Conservation (phyloP, 2,113 vertebrate species). For the Cyprinus carpio region DNA sequence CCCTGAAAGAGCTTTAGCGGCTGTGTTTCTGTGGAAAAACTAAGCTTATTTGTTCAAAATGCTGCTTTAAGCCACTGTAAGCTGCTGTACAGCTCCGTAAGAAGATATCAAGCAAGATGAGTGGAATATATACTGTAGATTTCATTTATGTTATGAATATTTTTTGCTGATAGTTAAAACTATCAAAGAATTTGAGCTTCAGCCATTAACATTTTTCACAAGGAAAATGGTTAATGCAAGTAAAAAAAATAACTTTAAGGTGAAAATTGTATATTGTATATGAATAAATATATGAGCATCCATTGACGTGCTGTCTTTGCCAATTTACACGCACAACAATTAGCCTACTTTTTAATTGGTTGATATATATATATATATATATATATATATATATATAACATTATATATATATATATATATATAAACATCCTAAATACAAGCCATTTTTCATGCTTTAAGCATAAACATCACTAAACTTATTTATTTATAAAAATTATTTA, state of each 20-base stretch:
- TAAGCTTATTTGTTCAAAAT: conserved; percentile 49
- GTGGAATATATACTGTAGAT: background rate
- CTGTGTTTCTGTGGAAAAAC: conserved; percentile 45
- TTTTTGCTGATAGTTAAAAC: background rate
- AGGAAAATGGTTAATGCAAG: background rate
- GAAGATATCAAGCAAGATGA: conserved; percentile 26
- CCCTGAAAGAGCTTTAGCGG: background rate
- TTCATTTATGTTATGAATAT: background rate
- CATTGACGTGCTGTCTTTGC: background rate
- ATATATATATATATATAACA: too few species aligned
- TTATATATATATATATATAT: too few species aligned
- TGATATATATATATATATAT: too few species aligned
- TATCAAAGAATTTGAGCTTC: background rate
- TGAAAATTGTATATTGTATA: background rate
- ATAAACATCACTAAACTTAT: too few species aligned
- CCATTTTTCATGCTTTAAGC: too few species aligned
- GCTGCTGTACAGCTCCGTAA: conserved; percentile 21
- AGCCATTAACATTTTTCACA: background rate
- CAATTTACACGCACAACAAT: background rate
- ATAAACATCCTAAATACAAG: background rate
- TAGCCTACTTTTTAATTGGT: too few species aligned
- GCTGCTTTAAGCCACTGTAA: conserved; percentile 35
- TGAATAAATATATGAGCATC: background rate
- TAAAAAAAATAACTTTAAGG: background rate
- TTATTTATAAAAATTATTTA: too few species aligned